Evolutionary conservation across 2,888 invertebrate genomes (phyloP), one percentile per base, ranked within the genome.

Genomic region (Drosophila suboccidentalis): DNA sequence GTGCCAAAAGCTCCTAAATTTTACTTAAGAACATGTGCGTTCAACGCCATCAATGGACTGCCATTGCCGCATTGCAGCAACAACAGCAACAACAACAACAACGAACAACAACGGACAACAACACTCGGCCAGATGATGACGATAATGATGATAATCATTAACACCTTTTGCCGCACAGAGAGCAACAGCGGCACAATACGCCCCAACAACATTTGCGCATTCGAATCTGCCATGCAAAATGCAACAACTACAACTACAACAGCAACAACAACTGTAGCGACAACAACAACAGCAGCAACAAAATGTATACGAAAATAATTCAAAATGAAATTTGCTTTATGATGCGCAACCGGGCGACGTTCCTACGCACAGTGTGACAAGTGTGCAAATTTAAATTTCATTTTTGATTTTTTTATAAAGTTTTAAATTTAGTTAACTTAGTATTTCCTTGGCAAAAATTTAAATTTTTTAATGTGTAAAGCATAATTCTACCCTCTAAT

Each of bases 311-410:
- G 87, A 90, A 90, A 91, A 92, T 92, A 92, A 92, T 91, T 92
- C 92, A 92, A 92, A 92, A 91, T 90, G 91, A 91, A 92, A 92
- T 92, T 92, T 92, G 90, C 90, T 92, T 92, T 92, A 92, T 92
- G 92, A 92, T 90, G 90, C 90, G 90, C 91, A 90, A 91, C 91
- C 84, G 74, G 71, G 74, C 76, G 71, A 80, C 87, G 69, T 82
- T 63, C 53, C 71, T 80, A 77, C 75, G 77, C 82, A 89, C 84
- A 78, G 71, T 84, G 80, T 4, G 15, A 0, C 38, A 1, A 57
- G 32, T 15, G 5, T 4, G 9, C 3, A 29, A 29, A 22, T 22
- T 22, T 22, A 0, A 22, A 22, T 22, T 22, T 22, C 4, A 22
- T 22, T 22, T 22, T 22, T 1, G 4, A 22, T 22, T 22, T 22